Percentiles rank a stretch among this genome's conserved stretches.
Evolutionary conservation across 1,140 invertebrate genomes (phyloP).

Genomic region (Cotesia glomerata): DNA sequence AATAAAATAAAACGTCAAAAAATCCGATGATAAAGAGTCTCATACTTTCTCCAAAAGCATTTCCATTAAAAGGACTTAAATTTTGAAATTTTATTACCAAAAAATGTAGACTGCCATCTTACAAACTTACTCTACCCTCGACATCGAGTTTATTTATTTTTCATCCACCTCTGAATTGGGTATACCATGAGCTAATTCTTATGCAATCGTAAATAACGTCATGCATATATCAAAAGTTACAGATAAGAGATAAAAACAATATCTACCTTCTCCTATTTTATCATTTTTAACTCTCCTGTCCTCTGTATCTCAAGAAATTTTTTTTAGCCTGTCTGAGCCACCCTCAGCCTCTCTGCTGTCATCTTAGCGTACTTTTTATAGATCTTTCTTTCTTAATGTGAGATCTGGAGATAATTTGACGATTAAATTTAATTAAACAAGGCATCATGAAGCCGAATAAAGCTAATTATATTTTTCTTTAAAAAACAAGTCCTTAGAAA

Average conservation of each 20-base stretch:
- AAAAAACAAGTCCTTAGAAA: too few species aligned
- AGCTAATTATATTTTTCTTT: not conserved
- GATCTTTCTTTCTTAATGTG: too few species aligned
- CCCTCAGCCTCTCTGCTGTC: not conserved
- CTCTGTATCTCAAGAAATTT: not conserved
- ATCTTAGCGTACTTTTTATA: not conserved
- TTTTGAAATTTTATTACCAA: too few species aligned
- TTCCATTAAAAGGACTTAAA: too few species aligned
- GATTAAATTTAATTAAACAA: too few species aligned
- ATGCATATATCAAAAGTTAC: constrained; percentile 57
- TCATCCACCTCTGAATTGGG: constrained; percentile 29
- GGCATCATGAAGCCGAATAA: too few species aligned
- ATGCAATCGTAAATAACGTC: constrained; percentile 58
- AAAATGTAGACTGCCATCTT: not conserved
- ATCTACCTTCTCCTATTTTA: constrained; percentile 14
- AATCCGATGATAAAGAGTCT: too few species aligned
- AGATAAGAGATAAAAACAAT: constrained; percentile 31
- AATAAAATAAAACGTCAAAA: too few species aligned
- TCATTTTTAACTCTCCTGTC: not conserved
- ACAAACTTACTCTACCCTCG: not conserved
- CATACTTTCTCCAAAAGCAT: too few species aligned
- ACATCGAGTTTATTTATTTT: constrained; percentile 23
- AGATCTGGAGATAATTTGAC: too few species aligned
- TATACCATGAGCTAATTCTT: constrained; percentile 51
- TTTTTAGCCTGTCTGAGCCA: not conserved